These are phyloP conservation scores for Balaenoptera acutorostrata DNA, from an alignment of 2,113 vertebrate genomes.

Conservation along the genomic window DNA sequence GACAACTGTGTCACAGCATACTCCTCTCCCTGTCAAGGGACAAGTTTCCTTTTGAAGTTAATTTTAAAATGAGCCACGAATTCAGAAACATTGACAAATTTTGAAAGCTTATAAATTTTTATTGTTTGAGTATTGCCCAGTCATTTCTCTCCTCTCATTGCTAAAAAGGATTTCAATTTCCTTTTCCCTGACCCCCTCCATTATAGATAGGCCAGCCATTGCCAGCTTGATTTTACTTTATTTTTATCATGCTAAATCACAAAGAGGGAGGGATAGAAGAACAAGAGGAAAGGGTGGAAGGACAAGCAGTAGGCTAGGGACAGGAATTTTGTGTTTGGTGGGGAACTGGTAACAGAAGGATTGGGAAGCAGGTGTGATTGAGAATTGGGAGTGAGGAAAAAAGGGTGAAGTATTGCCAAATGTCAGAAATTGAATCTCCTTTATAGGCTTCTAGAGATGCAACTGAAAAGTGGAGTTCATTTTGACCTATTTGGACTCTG, in stretches of 20 bases:
- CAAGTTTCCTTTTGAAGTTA: not conserved
- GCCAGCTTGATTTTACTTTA: not conserved
- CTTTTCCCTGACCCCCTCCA: not conserved
- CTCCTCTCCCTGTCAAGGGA: not conserved
- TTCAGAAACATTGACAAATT: not conserved
- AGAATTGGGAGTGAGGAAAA: not conserved
- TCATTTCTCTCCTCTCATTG: not conserved
- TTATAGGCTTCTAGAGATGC: not conserved
- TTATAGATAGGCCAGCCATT: not conserved
- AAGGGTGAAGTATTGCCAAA: not conserved
- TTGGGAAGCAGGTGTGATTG: not conserved
- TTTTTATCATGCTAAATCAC: not conserved
- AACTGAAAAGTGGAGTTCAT: not conserved
- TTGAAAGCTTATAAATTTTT: not conserved
- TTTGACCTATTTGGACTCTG: not conserved
- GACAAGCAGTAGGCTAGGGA: not conserved
- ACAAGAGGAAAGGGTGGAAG: not conserved
- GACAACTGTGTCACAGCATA: not conserved
- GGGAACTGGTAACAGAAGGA: not conserved
- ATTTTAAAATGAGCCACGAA: slow-evolving; percentile 1
- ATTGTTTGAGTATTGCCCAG: not conserved
- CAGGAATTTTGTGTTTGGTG: not conserved
- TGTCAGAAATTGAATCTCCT: not conserved
- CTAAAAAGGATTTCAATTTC: not conserved
- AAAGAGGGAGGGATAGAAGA: not conserved